Evolutionary conservation across 2,888 invertebrate genomes (phyloP).

Genomic region (Drosophila lutescens): DNA sequence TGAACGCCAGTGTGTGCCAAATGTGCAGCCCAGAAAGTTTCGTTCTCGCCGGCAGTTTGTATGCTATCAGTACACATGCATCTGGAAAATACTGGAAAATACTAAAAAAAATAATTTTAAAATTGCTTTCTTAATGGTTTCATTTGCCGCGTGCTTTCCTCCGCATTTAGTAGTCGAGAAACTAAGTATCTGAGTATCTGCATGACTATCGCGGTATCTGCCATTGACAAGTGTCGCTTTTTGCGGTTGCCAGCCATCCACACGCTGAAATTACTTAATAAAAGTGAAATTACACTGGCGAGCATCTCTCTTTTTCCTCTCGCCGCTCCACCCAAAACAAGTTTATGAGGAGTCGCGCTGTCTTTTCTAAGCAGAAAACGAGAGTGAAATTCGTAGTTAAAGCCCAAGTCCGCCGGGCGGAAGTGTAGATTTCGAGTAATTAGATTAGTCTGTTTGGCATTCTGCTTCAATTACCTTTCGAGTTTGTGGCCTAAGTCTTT

Average conservation of each 20-base stretch:
- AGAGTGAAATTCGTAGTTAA: conserved; percentile 60
- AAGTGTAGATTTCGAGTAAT: conserved; percentile 29
- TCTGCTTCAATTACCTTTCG: conserved; percentile 15
- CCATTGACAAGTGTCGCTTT: conserved; percentile 66
- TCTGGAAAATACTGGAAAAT: conserved; percentile 5
- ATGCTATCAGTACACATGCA: conserved; percentile 53
- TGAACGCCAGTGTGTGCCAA: conserved; percentile 62
- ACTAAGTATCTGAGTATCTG: conserved; percentile 28
- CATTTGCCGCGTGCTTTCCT: conserved; percentile 47
- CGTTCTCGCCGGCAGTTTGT: conserved; percentile 50
- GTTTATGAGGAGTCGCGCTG: conserved; percentile 26
- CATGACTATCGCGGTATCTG: conserved; percentile 18
- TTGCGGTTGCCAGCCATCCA: conserved; percentile 40
- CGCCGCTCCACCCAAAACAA: conserved; percentile 13
- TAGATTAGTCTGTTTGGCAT: conserved; percentile 11
- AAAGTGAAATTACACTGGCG: conserved; percentile 70
- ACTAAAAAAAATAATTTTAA: not conserved
- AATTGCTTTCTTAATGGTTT: conserved; percentile 6
- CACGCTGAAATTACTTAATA: conserved; percentile 70
- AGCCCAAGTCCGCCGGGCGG: conserved; percentile 27
- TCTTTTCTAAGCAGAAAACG: conserved; percentile 60
- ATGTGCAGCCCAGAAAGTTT: conserved; percentile 69
- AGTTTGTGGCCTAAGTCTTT: conserved; percentile 66
- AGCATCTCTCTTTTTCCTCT: conserved; percentile 32
- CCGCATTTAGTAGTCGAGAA: conserved; percentile 5